Conservation (phyloP, 2,113 vertebrate species). For the Turdus rufiventris region DNA sequence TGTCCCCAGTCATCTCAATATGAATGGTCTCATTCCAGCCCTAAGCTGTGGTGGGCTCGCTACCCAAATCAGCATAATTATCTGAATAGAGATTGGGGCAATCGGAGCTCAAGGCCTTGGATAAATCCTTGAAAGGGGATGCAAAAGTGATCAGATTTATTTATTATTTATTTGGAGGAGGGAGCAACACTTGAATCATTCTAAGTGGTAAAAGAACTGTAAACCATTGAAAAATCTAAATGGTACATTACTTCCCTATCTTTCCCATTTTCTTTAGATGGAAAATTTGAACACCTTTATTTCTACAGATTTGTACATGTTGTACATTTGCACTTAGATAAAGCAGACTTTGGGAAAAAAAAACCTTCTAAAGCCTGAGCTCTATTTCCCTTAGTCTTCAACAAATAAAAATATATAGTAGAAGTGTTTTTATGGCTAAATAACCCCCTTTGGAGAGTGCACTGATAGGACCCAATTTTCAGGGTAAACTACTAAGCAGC, state of each 20-base stretch:
- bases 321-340: not conserved
- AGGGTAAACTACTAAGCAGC: not conserved
- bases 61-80: not conserved
- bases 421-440: not conserved
- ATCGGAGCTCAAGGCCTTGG: not conserved
- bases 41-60: rapidly evolving
- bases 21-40: not conserved
- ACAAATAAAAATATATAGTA: not conserved
- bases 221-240: not conserved
- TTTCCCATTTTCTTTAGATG: not conserved
- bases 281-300: not conserved
- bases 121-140: not conserved
- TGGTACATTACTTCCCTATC: not conserved
- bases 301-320: not conserved
- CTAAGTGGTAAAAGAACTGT: not conserved
- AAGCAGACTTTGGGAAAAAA: not conserved
- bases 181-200: not conserved
- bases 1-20: not conserved
- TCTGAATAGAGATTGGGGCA: not conserved
- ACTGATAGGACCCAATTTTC: not conserved
- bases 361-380: not conserved
- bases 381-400: not conserved
- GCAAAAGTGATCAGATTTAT: not conserved
- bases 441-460: not conserved
- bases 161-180: not conserved